Percentiles rank a stretch among this genome's conserved stretches.
phyloP scores from a whole-genome alignment of 2,113 vertebrate genomes.

The Pseudorhombus dupliciocellatus region DNA sequence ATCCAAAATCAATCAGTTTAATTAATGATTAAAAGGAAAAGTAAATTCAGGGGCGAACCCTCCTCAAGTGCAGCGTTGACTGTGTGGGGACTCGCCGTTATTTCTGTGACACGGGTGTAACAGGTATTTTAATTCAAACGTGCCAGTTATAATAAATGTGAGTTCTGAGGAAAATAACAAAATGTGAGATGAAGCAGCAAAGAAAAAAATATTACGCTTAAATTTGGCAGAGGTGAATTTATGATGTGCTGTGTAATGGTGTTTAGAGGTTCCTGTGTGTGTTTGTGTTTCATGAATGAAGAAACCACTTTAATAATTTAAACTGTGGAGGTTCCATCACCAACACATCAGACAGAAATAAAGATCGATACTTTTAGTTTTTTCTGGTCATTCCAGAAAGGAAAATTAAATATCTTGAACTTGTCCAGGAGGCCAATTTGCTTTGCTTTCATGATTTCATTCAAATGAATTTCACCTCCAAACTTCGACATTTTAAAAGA shows the following conservation, averaged over 20 bases:
- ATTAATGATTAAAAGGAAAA: too few species aligned
- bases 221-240: neutral
- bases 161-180: neutral
- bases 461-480: too few species aligned
- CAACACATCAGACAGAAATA: neutral
- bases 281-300: neutral
- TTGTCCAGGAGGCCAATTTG: neutral
- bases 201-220: neutral
- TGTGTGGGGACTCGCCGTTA: neutral
- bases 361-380: neutral
- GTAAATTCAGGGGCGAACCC: too few species aligned
- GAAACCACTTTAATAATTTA: neutral
- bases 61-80: neutral
- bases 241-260: neutral
- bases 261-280: neutral
- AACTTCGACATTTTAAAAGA: too few species aligned
- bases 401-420: neutral
- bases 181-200: neutral
- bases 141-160: neutral
- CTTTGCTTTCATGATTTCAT: too few species aligned
- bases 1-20: too few species aligned
- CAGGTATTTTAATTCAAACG: neutral
- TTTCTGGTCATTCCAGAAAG: neutral
- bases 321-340: neutral
- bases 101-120: neutral